Base-by-base conservation (phyloP, 2,797 vertebrate species). In the Eulemur rubriventer region DNA sequence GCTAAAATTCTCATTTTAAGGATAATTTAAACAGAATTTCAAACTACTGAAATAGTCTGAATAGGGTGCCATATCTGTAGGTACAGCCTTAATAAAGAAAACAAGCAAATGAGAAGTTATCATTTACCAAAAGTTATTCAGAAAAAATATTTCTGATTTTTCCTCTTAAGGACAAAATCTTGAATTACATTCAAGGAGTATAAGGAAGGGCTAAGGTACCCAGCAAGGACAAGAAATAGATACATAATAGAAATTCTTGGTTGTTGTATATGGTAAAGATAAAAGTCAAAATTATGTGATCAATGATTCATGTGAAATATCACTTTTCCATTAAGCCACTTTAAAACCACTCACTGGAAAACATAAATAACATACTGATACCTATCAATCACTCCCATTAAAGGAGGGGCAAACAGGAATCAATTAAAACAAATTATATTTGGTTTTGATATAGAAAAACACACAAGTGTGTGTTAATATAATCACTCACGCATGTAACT, bases 111-210 rank as follows among this genome's bases (percentile, higher is more conserved):
- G 65, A 73, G 8, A 95, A 86, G 52, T 48, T 38, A 48, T 95
- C 63, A 61, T 86, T 94, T 95, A 89, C 57, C 20, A 75, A 87
- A 92, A 90, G n/a, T 75, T 82, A 90, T 61, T 80, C n/a, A 82
- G 88, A 81, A 85, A 80, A 95, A 84, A 55, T 41, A 90, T 35
- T 80, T 67, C 57, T 69, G 12, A 96, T 50, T 89, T 28, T 88
- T 82, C 79, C 90, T 94, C 78, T 69, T 33, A 83, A 94, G 63
- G 73, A 78, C 33, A 95, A 90, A 92, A 48, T 81, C 80, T 83
- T 84, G 92, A 43, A 50, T 38, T 90, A 82, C 13, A n/a, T 61
- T 65, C 63, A 81, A 67, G 67, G 35, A 85, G 18, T 78, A 20
- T 72, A 55, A 95, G 48, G 59, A 90, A 84, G 12, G 41, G 63